Evolutionary conservation across 2,888 invertebrate species (phyloP).

Genomic region (Platycheirus rosarum): DNA sequence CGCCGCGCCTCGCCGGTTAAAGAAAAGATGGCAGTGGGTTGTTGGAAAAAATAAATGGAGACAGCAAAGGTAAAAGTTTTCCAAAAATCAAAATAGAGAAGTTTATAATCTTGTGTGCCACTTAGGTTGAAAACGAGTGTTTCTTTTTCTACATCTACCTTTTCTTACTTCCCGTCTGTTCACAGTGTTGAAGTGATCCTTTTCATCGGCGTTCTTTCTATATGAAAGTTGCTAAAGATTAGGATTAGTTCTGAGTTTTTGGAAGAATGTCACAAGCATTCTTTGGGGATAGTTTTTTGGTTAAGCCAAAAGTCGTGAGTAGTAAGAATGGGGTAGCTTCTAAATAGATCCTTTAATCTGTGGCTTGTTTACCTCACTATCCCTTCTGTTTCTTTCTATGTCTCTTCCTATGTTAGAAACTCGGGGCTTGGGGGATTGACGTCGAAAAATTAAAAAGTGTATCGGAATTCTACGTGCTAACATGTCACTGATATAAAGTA

Average conservation of each 20-base stretch:
- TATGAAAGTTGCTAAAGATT: slow-evolving; percentile 51
- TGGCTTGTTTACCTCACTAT: slow-evolving; percentile 8
- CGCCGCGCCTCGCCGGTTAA: neutral
- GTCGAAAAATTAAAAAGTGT: slow-evolving; percentile 21
- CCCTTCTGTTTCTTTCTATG: neutral
- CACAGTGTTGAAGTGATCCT: neutral
- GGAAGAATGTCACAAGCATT: slow-evolving; percentile 61
- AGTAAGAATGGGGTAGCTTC: slow-evolving; percentile 11
- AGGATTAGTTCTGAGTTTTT: slow-evolving; percentile 64
- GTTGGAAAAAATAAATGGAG: neutral
- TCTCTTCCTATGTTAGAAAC: neutral
- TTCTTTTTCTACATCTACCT: neutral
- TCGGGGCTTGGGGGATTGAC: neutral
- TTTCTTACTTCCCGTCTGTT: neutral
- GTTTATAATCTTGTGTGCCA: slow-evolving; percentile 64
- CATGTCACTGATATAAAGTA: neutral
- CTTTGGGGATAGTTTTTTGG: slow-evolving; percentile 58
- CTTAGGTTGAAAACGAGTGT: slow-evolving; percentile 41
- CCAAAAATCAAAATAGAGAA: slow-evolving; percentile 63
- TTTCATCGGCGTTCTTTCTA: neutral
- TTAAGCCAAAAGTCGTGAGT: neutral
- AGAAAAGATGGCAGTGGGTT: neutral
- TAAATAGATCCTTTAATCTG: slow-evolving; percentile 47
- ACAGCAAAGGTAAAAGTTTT: slow-evolving; percentile 58
- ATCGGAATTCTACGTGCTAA: slow-evolving; percentile 13